A percentile compares a stretch with the other conserved stretches of the same genome.
Evolutionary conservation across 2,797 vertebrate genomes (phyloP).

Genomic region (Champsocephalus esox): DNA sequence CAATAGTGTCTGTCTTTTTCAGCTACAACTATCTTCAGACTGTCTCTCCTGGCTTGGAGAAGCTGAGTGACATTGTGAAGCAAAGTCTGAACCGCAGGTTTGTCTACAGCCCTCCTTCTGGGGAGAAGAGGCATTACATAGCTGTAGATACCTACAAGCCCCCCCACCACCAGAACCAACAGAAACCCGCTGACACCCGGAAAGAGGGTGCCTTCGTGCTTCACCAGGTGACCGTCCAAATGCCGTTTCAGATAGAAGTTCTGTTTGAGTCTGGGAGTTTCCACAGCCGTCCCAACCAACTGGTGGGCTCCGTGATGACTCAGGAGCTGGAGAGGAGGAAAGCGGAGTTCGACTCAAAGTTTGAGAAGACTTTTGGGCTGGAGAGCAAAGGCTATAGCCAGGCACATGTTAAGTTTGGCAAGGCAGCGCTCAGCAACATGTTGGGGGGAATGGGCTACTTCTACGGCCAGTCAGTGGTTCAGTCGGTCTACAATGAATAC

Average conservation of each 20-base stretch:
- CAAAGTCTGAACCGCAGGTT: constrained; percentile 88
- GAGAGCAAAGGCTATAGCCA: constrained; percentile 81
- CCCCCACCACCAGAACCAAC: constrained; percentile 77
- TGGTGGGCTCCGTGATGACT: constrained; percentile 83
- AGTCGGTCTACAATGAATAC: constrained; percentile 82
- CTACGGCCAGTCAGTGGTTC: constrained; percentile 91
- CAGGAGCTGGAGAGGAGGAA: constrained; percentile 82
- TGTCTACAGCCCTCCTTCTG: constrained; percentile 83
- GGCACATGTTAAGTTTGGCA: constrained; percentile 86
- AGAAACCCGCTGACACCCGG: constrained; percentile 65
- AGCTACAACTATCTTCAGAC: constrained; percentile 93
- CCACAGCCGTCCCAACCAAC: constrained; percentile 75
- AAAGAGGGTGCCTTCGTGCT: constrained; percentile 87
- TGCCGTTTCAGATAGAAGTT: constrained; percentile 89
- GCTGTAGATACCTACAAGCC: constrained; percentile 85
- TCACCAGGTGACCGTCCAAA: constrained; percentile 92
- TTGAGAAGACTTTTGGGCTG: constrained; percentile 89
- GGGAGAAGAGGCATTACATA: constrained; percentile 88
- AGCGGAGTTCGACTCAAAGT: constrained; percentile 84
- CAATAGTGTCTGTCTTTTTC: constrained; percentile 45
- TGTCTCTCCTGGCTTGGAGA: constrained; percentile 88
- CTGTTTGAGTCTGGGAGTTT: constrained; percentile 93
- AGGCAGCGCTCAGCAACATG: constrained; percentile 92
- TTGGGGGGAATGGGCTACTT: constrained; percentile 95
- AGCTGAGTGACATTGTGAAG: constrained; percentile 90